A percentile compares a stretch with the other conserved stretches of the same genome.
Conservation (phyloP, 2,888 invertebrate species). For the Tachystola acroxantha region DNA sequence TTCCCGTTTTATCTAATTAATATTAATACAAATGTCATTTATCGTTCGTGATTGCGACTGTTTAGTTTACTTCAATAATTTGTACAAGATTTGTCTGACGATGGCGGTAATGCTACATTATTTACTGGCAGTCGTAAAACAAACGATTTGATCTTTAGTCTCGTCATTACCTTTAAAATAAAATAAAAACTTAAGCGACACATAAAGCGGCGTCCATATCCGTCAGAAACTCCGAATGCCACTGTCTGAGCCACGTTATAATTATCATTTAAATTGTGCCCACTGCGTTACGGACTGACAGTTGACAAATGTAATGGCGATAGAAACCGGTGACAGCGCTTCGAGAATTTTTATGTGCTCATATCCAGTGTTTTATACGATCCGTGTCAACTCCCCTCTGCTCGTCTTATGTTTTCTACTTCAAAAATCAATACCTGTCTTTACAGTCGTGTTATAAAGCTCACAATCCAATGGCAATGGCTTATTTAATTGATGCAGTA, state of each 20-base stretch:
- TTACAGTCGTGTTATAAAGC: slow-evolving; percentile 14
- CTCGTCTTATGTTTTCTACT: too few relatives aligned
- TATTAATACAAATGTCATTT: too few relatives aligned
- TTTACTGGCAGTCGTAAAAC: too few relatives aligned
- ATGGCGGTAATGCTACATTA: too few relatives aligned
- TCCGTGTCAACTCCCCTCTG: slow-evolving; percentile 60
- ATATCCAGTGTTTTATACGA: slow-evolving; percentile 73
- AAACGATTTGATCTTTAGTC: too few relatives aligned
- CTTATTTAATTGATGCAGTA: background rate
- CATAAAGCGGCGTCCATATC: slow-evolving; percentile 26
- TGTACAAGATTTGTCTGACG: too few relatives aligned
- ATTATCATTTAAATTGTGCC: slow-evolving; percentile 75
- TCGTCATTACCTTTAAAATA: too few relatives aligned
- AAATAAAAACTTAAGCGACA: too few relatives aligned
- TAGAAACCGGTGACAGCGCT: slow-evolving; percentile 61
- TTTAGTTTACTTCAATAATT: too few relatives aligned
- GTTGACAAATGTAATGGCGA: slow-evolving; percentile 75
- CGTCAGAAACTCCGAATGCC: slow-evolving; percentile 32
- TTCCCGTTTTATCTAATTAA: too few relatives aligned
- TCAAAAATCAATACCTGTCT: slow-evolving; percentile 20
- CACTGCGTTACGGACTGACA: slow-evolving; percentile 68
- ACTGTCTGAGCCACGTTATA: slow-evolving; percentile 49
- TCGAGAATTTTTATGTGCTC: slow-evolving; percentile 74
- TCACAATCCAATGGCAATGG: slow-evolving; percentile 11
- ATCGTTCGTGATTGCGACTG: too few relatives aligned